These are phyloP conservation scores for Papilio helenus DNA, from an alignment of 1,140 invertebrate species.

Conservation along the genomic window DNA sequence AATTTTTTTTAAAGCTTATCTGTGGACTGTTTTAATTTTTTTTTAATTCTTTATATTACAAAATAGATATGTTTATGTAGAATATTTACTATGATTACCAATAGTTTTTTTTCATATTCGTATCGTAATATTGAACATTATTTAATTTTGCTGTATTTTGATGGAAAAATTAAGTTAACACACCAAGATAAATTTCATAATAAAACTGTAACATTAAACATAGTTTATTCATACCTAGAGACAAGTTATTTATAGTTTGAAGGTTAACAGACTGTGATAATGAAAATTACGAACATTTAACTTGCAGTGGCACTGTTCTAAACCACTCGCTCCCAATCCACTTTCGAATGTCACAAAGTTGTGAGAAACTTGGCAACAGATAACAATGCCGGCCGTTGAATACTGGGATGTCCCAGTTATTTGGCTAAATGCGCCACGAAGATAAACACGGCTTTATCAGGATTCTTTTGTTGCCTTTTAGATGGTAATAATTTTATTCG, in stretches of 20 bases:
- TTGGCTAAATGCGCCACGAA: not conserved
- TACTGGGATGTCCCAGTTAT: constrained; percentile 7
- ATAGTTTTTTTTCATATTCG: no score
- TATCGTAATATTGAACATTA: no score
- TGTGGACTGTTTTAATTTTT: not conserved
- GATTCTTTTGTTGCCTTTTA: not conserved
- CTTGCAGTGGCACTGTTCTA: constrained; percentile 20
- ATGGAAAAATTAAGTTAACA: not conserved
- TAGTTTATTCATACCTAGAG: not conserved
- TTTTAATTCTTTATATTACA: not conserved
- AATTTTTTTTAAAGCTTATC: not conserved
- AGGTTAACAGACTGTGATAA: constrained; percentile 1
- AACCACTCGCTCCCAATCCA: constrained; percentile 27
- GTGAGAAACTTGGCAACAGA: constrained; percentile 16
- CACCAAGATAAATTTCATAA: not conserved
- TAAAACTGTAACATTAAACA: not conserved
- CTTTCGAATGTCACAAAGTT: constrained; percentile 35
- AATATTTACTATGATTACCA: no score
- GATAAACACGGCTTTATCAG: constrained; percentile 3
- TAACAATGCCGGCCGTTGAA: constrained; percentile 24
- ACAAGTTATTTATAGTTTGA: not conserved
- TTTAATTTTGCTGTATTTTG: no score
- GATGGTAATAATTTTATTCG: not conserved
- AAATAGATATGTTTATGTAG: no score
- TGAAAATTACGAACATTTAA: constrained; percentile 31